Evolutionary conservation across 2,797 vertebrate genomes (phyloP).

Genomic region (Hoplostethus atlanticus): DNA sequence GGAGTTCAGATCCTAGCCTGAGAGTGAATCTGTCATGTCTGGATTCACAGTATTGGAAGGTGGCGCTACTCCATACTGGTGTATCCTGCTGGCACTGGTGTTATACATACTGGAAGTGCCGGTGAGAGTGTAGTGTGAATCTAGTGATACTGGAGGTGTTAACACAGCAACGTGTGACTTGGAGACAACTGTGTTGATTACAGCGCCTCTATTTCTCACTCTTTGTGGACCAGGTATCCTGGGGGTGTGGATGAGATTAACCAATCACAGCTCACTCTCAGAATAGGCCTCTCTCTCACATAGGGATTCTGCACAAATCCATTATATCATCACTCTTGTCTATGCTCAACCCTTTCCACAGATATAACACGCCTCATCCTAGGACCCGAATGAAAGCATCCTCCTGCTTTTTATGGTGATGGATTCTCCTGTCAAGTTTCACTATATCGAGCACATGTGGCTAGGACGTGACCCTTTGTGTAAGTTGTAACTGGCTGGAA

Average conservation of each 20-base stretch:
- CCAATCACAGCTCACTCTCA: conserved; percentile 59
- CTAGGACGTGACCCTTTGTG: background rate
- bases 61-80: background rate
- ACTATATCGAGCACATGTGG: background rate
- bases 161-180: background rate
- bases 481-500: background rate
- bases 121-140: background rate
- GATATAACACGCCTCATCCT: background rate
- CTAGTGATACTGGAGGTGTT: background rate
- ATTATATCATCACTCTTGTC: background rate
- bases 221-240: background rate
- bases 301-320: background rate
- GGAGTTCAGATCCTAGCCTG: background rate
- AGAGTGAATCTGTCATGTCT: background rate
- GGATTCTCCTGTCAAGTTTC: background rate
- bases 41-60: background rate
- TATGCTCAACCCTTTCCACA: background rate
- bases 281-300: background rate
- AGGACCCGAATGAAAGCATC: background rate
- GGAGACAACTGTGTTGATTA: background rate
- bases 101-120: too few species aligned
- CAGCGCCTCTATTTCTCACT: background rate
- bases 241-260: conserved; percentile 53
- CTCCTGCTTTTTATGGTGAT: background rate
- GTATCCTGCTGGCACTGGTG: background rate